Evolutionary conservation across 2,888 invertebrate genomes (phyloP), one percentile per base, ranked within the genome.

Genomic region (Epinotia bilunana): DNA sequence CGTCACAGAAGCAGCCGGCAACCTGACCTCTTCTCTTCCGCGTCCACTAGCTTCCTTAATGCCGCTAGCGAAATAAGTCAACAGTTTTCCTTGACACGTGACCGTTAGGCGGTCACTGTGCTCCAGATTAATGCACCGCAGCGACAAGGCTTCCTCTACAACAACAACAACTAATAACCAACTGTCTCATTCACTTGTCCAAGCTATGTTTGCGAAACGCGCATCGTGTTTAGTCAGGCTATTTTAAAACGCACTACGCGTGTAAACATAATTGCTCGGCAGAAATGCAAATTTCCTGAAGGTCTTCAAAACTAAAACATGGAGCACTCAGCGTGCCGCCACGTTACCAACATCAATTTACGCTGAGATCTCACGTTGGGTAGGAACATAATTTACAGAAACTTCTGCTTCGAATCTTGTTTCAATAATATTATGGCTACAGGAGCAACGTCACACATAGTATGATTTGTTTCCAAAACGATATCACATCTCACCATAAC

Each of bases 231-330:
- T 57, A 63, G 73, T 65, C 55, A 55, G 60, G 57, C 75, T 77
- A 80, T 80, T 81, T 78, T 71, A 69, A 76, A 74, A 77, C 77
- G 62, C 61, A 76, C 71, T 79, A 81, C 79, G 76, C 77, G 77
- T 61, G 77, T 80, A 82, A 83, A 84, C 80, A 81, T 80, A 80
- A 78, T 64, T 49, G 33, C 43, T 61, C 69, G 18, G 33, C 65
- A 33, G n/a, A 63, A 60, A 64, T 49, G 39, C 58, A 60, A 60
- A 60, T 58, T 55, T 20, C 60, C 60, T 39, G 62, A 74, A 74
- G 28, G 28, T 46, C 23, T 69, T 69, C 46, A 43, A 28, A 60
- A 69, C 58, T 60, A 60, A 53, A 70, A 61, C 53, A 61, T 33
- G 39, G 60, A 69, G 69, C 69, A 46, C 69, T 69, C 60, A 18